These are phyloP conservation scores for Trichechus manatus DNA, from an alignment of 2,113 vertebrate species.

Conservation along the genomic window DNA sequence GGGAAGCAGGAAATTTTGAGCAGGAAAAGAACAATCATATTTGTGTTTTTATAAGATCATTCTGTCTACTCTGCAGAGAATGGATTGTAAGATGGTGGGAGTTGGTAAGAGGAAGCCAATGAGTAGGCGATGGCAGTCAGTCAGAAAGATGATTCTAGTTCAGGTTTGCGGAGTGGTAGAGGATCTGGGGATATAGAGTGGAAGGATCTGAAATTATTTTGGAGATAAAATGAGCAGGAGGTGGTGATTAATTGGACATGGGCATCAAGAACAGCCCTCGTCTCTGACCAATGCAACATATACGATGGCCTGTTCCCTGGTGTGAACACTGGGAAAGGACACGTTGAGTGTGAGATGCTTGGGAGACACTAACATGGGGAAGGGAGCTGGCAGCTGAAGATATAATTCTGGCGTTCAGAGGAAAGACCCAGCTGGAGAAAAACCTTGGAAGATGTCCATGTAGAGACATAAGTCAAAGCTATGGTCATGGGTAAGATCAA, in stretches of 20 bases:
- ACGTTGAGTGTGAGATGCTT: background rate
- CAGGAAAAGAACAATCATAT: background rate
- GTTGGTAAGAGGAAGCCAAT: background rate
- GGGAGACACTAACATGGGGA: background rate
- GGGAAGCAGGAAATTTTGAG: background rate
- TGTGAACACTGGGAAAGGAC: background rate
- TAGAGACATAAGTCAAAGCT: background rate
- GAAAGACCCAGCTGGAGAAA: background rate
- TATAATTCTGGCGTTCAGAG: background rate
- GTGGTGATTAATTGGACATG: background rate
- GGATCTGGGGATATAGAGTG: background rate
- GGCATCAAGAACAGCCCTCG: accelerated
- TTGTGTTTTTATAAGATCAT: background rate
- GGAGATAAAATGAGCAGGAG: background rate
- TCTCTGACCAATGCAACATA: background rate
- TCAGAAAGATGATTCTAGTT: background rate
- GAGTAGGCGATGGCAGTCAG: background rate
- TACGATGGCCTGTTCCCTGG: accelerated
- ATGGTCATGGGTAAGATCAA: background rate
- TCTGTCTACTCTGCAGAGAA: background rate
- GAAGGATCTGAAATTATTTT: background rate
- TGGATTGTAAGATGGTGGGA: background rate
- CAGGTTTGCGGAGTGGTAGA: background rate
- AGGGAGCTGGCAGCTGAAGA: background rate
- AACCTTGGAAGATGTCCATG: background rate